phyloP scores from a whole-genome alignment of 1,140 invertebrate genomes.

The Meloidogyne floridensis region DNA sequence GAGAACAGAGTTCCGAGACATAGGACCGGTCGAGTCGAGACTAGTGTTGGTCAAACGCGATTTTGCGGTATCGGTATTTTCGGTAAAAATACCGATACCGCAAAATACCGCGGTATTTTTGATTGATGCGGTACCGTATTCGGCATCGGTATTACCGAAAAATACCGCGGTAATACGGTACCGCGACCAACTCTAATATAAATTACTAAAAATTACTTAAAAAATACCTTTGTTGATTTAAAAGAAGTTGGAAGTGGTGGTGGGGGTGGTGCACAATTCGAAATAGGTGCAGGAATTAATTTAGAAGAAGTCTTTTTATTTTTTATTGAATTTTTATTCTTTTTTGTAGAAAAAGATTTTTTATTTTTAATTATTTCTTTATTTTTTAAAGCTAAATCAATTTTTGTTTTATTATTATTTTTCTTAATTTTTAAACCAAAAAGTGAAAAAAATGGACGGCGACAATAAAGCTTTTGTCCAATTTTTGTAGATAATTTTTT shows the following conservation, averaged over 20 bases:
- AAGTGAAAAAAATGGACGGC: not conserved
- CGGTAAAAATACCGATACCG: no score
- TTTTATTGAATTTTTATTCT: not conserved
- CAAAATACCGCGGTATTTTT: no score
- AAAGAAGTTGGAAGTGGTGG: not conserved
- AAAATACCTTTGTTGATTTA: not conserved
- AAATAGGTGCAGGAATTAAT: not conserved
- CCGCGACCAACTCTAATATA: no score
- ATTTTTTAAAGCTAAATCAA: not conserved
- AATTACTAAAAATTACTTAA: no score
- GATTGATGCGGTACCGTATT: no score
- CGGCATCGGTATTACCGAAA: no score
- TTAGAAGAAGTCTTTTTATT: not conserved
- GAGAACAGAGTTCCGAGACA: no score
- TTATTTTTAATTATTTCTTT: not conserved
- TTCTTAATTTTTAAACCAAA: constrained; percentile 7
- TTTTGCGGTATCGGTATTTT: no score
- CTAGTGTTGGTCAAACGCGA: no score
- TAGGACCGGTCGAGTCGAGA: no score
- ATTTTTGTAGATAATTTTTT: not conserved
- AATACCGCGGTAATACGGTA: no score
- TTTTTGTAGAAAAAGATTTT: not conserved
- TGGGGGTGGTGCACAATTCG: not conserved
- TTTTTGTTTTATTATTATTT: not conserved
- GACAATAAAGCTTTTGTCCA: not conserved